phyloP scores from a whole-genome alignment of 2,113 vertebrate genomes.

The Struthidea cinerea region DNA sequence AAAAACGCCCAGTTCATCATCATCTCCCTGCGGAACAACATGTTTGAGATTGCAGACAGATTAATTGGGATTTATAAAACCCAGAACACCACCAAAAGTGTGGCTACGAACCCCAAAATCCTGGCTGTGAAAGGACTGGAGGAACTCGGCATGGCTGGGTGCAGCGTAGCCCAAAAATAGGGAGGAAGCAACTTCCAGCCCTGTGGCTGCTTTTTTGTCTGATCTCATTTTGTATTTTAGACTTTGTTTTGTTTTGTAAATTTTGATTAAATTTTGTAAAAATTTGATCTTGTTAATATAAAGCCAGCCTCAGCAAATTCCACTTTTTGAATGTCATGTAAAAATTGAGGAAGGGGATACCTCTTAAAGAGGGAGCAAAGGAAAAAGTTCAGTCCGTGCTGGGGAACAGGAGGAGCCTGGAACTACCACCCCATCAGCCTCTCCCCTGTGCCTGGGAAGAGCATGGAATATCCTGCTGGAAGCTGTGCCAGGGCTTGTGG shows the following conservation, averaged over 20 bases:
- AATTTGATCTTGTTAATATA: not conserved
- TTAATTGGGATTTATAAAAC: slow-evolving; percentile 97
- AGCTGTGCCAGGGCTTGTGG: not conserved
- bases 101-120: slow-evolving; percentile 89
- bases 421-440: not conserved
- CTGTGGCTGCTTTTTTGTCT: not conserved
- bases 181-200: not conserved
- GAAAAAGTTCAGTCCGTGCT: not conserved
- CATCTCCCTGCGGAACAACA: slow-evolving; percentile 97
- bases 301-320: not conserved
- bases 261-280: not conserved
- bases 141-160: slow-evolving; percentile 2
- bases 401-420: not conserved
- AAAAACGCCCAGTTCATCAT: slow-evolving; percentile 98
- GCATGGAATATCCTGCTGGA: not conserved
- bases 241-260: not conserved
- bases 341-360: not conserved
- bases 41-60: slow-evolving; percentile 96
- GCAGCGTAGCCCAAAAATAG: not conserved
- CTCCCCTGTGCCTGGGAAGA: not conserved
- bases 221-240: not conserved
- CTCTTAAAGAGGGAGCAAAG: not conserved
- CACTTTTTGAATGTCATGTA: too few relatives aligned
- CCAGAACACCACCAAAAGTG: slow-evolving; percentile 90
- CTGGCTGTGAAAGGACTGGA: slow-evolving; percentile 79